Evolutionary conservation across 2,797 vertebrate species (phyloP).

Genomic region (Takifugu ocellatus): DNA sequence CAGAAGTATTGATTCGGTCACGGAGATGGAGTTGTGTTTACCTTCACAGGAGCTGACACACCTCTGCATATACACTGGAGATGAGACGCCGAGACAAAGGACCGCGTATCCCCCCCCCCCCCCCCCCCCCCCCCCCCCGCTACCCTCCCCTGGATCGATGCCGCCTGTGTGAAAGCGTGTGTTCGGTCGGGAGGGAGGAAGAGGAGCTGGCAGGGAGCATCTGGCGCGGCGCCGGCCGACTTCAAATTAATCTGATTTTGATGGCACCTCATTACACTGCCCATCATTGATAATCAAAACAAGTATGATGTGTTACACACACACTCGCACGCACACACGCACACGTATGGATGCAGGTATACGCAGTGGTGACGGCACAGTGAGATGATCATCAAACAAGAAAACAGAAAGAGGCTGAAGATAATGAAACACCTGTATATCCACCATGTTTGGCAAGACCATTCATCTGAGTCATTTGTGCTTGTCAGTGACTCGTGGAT

Average conservation of each 20-base stretch:
- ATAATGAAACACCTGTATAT: constrained; percentile 59
- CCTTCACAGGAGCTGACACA: constrained; percentile 35
- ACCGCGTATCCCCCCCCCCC: constrained; percentile 16
- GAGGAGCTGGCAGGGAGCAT: constrained; percentile 52
- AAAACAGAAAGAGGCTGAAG: constrained; percentile 41
- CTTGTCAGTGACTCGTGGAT: constrained; percentile 26
- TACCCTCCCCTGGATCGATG: neutral
- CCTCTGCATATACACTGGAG: constrained; percentile 32
- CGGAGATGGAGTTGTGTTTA: constrained; percentile 44
- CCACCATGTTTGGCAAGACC: constrained; percentile 42
- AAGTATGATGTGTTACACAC: constrained; percentile 38
- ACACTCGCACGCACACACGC: neutral
- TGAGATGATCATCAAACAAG: constrained; percentile 33
- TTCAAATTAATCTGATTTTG: constrained; percentile 68
- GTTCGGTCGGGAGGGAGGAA: neutral
- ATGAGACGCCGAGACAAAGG: constrained; percentile 32
- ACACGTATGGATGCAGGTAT: constrained; percentile 17
- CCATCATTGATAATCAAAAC: constrained; percentile 70
- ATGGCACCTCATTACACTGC: constrained; percentile 68
- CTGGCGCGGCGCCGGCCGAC: constrained; percentile 53
- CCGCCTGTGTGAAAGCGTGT: neutral
- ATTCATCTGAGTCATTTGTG: constrained; percentile 62
- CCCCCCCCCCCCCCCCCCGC: constrained; percentile 15
- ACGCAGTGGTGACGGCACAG: neutral
- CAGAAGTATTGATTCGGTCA: constrained; percentile 42